A percentile compares a stretch with the other conserved stretches of the same genome.
These are phyloP conservation scores for Cyrtonyx montezumae DNA, from an alignment of 2,113 vertebrate species.

Conservation along the genomic window DNA sequence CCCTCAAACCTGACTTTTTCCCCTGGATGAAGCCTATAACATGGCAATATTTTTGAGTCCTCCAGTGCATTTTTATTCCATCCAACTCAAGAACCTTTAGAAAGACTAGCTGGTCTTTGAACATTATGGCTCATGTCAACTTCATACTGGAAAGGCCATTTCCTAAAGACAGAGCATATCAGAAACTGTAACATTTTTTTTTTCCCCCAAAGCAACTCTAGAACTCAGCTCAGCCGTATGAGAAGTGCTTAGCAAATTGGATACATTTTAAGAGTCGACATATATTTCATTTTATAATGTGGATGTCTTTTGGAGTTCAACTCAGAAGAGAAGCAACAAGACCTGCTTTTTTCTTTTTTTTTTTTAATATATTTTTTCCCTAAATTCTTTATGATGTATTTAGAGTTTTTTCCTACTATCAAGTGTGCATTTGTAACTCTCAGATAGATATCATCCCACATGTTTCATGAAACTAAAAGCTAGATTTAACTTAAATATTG, in stretches of 20 bases:
- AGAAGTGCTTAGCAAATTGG: neutral
- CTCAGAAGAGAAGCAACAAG: neutral
- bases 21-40: neutral
- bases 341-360: neutral
- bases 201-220: neutral
- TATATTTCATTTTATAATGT: neutral
- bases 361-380: neutral
- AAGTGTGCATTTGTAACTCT: neutral
- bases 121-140: neutral
- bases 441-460: neutral
- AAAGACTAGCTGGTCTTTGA: neutral
- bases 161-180: neutral
- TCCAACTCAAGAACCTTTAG: neutral
- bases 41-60: accelerated
- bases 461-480: neutral
- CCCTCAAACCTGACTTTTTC: neutral
- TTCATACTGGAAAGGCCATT: neutral
- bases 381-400: neutral
- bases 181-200: neutral
- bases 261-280: neutral
- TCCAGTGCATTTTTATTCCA: neutral
- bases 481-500: neutral
- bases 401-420: neutral
- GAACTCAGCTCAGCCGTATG: neutral
- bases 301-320: neutral